phyloP scores from a whole-genome alignment of 1,140 invertebrate species.

The Gonioctena quinquepunctata region DNA sequence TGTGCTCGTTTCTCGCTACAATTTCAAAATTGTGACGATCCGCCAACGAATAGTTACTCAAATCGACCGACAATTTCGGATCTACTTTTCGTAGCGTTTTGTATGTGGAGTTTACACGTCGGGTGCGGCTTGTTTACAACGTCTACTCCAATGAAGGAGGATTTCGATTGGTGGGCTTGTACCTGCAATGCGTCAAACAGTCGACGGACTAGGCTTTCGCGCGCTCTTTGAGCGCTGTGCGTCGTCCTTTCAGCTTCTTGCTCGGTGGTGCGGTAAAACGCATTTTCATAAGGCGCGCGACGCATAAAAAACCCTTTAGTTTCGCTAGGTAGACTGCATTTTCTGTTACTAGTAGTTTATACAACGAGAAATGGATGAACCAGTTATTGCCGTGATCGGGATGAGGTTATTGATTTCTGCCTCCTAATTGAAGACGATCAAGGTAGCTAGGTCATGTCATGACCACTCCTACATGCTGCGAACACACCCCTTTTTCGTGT shows the following conservation, averaged over 20 bases:
- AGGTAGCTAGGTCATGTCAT: not conserved
- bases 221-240: slow-evolving; percentile 42
- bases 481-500: slow-evolving; percentile 19
- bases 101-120: slow-evolving; percentile 60
- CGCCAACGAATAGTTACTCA: too few species aligned
- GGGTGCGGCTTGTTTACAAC: slow-evolving; percentile 69
- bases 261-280: slow-evolving; percentile 41
- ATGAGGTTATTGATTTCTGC: not conserved
- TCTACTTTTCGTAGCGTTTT: slow-evolving; percentile 61
- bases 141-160: slow-evolving; percentile 53
- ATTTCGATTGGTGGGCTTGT: slow-evolving; percentile 71
- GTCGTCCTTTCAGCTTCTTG: slow-evolving; percentile 37
- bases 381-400: not conserved
- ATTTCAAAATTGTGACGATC: not conserved
- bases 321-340: not conserved
- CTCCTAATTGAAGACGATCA: not conserved
- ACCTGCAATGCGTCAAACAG: slow-evolving; percentile 82
- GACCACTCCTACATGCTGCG: slow-evolving; percentile 13
- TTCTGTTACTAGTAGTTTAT: not conserved
- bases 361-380: not conserved
- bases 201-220: slow-evolving; percentile 36
- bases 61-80: too few species aligned
- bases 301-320: not conserved
- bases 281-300: not conserved
- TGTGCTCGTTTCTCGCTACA: too few species aligned